phyloP scores from a whole-genome alignment of 1,140 invertebrate species.

The Eciton burchellii region DNA sequence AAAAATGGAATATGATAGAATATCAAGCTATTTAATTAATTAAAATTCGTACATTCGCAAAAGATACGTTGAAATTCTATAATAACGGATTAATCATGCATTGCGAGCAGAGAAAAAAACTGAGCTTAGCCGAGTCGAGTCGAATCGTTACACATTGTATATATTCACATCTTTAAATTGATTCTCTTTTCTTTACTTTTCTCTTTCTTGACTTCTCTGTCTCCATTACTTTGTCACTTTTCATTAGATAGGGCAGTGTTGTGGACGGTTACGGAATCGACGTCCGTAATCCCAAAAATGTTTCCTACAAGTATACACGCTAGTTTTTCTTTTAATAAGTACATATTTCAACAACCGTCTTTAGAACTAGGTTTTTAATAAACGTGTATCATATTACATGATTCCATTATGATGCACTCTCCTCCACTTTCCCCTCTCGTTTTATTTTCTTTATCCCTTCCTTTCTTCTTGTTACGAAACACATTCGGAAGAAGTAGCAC shows the following conservation, averaged over 20 bases:
- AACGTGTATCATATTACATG: constrained; percentile 69
- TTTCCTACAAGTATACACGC: constrained; percentile 83
- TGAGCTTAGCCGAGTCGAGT: constrained; percentile 25
- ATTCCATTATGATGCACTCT: constrained; percentile 21
- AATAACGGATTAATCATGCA: constrained; percentile 31
- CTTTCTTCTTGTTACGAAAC: constrained; percentile 67
- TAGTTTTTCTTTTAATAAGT: constrained; percentile 80
- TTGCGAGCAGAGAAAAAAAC: constrained; percentile 5
- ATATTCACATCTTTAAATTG: constrained; percentile 34
- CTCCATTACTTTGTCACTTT: constrained; percentile 59
- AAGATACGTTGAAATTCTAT: background rate
- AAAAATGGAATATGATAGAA: too few relatives aligned
- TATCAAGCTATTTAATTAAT: background rate
- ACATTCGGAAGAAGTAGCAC: constrained; percentile 59
- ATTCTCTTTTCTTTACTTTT: background rate
- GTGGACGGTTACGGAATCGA: constrained; percentile 83
- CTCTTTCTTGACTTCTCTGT: background rate
- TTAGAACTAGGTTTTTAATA: constrained; percentile 82
- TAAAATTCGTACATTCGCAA: background rate
- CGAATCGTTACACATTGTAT: constrained; percentile 31
- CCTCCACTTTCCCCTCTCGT: background rate
- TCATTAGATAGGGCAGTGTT: constrained; percentile 83
- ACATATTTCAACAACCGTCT: constrained; percentile 83
- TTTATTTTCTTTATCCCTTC: constrained; percentile 35
- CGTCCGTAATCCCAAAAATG: constrained; percentile 83